Percentiles rank a stretch among this genome's conserved stretches.
Conservation (phyloP, 2,888 invertebrate species). For the Melolontha melolontha region DNA sequence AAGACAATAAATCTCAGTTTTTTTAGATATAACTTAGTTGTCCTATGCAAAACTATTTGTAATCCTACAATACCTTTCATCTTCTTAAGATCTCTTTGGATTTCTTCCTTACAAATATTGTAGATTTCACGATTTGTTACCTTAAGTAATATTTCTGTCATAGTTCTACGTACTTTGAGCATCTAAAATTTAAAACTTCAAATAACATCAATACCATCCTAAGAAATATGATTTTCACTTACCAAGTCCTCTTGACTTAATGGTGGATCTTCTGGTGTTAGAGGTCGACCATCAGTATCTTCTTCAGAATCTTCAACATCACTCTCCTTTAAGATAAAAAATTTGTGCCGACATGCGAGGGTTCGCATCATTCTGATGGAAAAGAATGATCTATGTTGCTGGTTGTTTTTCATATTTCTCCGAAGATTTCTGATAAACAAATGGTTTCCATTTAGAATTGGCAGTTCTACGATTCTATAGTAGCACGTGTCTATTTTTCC, state of each 20-base stretch:
- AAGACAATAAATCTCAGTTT: constrained; percentile 5
- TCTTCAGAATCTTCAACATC: constrained; percentile 68
- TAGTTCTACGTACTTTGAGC: constrained; percentile 85
- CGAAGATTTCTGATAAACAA: too few species aligned
- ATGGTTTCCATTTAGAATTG: too few species aligned
- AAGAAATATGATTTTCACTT: constrained; percentile 52
- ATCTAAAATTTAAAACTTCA: constrained; percentile 71
- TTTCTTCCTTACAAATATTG: constrained; percentile 86
- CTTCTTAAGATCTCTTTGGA: constrained; percentile 76
- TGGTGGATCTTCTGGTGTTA: constrained; percentile 51
- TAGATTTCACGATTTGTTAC: constrained; percentile 93
- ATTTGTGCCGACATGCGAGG: too few species aligned
- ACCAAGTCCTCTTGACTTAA: constrained; percentile 72
- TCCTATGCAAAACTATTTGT: constrained; percentile 22
- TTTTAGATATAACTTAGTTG: not conserved
- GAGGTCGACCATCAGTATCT: constrained; percentile 63
- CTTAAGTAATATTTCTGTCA: constrained; percentile 94
- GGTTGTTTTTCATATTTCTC: too few species aligned
- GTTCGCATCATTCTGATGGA: too few species aligned
- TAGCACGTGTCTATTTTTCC: too few species aligned
- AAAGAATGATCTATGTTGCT: too few species aligned
- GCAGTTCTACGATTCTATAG: too few species aligned
- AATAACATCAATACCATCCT: not conserved
- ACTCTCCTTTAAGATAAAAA: constrained; percentile 55
- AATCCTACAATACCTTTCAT: constrained; percentile 79